These are phyloP conservation scores for Smithornis capensis DNA, from an alignment of 2,113 vertebrate species.

Conservation along the genomic window DNA sequence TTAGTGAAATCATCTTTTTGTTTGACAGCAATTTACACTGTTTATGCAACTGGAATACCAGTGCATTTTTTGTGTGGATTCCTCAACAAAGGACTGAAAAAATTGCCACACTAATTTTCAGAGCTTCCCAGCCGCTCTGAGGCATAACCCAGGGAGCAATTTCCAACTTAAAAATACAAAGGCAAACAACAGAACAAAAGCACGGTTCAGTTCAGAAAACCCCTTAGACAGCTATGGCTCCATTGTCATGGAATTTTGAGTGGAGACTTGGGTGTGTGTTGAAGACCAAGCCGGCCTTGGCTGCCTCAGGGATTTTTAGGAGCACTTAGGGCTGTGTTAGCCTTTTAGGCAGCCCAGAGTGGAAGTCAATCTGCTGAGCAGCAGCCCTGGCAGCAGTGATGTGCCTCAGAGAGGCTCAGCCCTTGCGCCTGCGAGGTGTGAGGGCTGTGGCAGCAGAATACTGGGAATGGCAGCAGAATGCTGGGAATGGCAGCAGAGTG, in stretches of 20 bases:
- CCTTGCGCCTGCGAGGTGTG: rapidly evolving
- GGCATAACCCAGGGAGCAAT: not conserved
- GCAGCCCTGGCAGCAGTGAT: not conserved
- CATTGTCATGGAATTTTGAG: not conserved
- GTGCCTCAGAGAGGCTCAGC: not conserved
- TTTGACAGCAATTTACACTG: slow-evolving; percentile 29
- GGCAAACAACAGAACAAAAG: not conserved
- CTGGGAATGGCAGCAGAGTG: not conserved
- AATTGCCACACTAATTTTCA: slow-evolving; percentile 14
- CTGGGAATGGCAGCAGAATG: not conserved
- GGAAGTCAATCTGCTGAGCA: not conserved
- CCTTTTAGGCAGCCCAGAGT: rapidly evolving
- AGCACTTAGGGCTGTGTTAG: not conserved
- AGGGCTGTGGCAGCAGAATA: not conserved
- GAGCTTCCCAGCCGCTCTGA: slow-evolving; percentile 6
- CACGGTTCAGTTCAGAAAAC: rapidly evolving
- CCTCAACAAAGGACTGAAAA: slow-evolving; percentile 22
- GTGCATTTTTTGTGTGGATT: not conserved
- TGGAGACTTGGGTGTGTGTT: rapidly evolving
- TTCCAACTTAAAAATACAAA: not conserved
- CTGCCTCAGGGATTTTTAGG: rapidly evolving
- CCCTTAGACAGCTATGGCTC: not conserved
- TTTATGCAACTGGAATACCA: slow-evolving; percentile 34
- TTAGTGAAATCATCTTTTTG: slow-evolving; percentile 15
- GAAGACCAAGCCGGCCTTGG: not conserved